Evolutionary conservation across 2,888 invertebrate species (phyloP).

Genomic region (Urechis unicinctus): DNA sequence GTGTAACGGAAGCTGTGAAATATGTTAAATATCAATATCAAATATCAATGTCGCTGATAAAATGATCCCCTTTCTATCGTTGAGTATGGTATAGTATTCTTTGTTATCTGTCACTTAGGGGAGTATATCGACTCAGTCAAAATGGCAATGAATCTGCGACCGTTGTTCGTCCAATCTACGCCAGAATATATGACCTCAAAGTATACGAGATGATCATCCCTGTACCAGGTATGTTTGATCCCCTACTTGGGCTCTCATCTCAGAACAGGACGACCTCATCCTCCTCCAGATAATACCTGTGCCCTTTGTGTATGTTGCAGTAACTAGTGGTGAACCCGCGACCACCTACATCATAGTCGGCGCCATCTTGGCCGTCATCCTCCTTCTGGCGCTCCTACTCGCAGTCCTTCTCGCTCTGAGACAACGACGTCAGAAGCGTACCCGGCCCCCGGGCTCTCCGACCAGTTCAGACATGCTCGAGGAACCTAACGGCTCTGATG

Average conservation of each 20-base stretch:
- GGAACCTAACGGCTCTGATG: too few species aligned
- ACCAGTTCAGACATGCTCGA: too few species aligned
- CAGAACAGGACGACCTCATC: too few species aligned
- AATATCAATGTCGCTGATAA: too few species aligned
- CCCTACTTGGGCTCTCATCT: neutral
- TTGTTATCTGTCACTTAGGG: neutral
- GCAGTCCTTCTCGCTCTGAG: neutral
- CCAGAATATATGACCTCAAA: neutral
- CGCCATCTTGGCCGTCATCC: slow-evolving; percentile 1
- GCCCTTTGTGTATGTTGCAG: too few species aligned
- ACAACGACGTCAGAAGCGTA: neutral
- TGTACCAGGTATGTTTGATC: neutral
- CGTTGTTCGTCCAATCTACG: neutral
- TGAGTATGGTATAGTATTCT: too few species aligned
- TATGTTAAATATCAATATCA: too few species aligned
- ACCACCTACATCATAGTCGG: neutral
- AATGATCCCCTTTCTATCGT: too few species aligned
- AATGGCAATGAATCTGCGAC: neutral
- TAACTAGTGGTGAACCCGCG: too few species aligned
- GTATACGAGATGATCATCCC: neutral
- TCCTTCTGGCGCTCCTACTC: slow-evolving; percentile 2
- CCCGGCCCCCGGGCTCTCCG: neutral
- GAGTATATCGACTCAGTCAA: neutral
- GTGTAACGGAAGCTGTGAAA: too few species aligned
- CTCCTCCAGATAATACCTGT: too few species aligned